Evolutionary conservation across 2,888 invertebrate genomes (phyloP), one percentile per base, ranked within the genome.

Genomic region (Zygothrica quintamaculata): DNA sequence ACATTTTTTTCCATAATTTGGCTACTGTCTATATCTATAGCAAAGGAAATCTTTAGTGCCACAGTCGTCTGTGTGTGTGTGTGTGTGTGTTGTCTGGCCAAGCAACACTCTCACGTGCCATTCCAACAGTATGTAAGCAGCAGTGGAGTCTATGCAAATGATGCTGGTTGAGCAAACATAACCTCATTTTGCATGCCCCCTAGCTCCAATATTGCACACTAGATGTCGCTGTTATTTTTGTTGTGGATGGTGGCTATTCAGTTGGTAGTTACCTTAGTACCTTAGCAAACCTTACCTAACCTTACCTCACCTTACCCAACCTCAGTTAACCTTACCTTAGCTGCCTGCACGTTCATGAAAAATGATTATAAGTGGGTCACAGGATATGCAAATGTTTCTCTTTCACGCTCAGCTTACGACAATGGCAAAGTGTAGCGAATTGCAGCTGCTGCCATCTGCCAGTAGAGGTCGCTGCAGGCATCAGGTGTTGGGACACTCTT

Each of bases 301-400:
- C n/a, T n/a, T n/a, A n/a, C n/a, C n/a, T n/a, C n/a, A n/a, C n/a
- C n/a, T n/a, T n/a, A n/a, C n/a, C n/a, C n/a, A n/a, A n/a, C n/a
- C n/a, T n/a, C n/a, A n/a, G n/a, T n/a, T n/a, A n/a, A n/a, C n/a
- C n/a, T 51, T 51, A 51, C 47, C 52, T 42, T 9, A 29, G 7
- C 48, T 25, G 37, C 37, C 37, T 33, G 68, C 82, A 81, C 82
- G 82, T 71, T 74, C 84, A 74, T 76, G 84, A 88, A 86, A 87
- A 81, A 87, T 87, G 66, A 88, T 88, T 84, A 73, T 78, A 85
- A 87, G 87, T 85, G 81, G 85, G 85, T 85, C 85, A 88, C 88
- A 85, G 85, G 88, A 87, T 87, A 84, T 87, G 88, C 88, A 88
- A 84, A 86, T 87, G 84, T 76, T 86, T 73, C 76, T 84, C 69